These are phyloP conservation scores for Microcebus jonahi DNA, from an alignment of 2,113 vertebrate genomes.

Conservation along the genomic window DNA sequence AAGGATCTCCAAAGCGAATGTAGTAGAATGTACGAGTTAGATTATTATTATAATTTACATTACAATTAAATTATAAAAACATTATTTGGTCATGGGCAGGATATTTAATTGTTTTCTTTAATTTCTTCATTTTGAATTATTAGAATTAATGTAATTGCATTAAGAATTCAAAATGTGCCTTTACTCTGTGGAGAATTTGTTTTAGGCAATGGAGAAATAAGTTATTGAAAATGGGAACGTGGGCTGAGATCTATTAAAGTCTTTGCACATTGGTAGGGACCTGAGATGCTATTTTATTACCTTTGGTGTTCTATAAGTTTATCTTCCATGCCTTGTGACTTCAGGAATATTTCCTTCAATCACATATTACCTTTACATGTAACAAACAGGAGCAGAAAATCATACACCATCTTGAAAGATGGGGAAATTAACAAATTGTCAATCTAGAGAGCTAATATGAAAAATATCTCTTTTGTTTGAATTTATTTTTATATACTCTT, in stretches of 20 bases:
- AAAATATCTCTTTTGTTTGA: conserved; percentile 18
- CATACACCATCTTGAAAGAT: neutral
- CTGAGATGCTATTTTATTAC: neutral
- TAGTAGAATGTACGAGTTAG: neutral
- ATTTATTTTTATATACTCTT: conserved; percentile 25
- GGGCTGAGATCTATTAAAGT: neutral
- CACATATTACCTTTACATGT: neutral
- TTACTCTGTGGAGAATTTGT: neutral
- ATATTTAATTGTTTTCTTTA: neutral
- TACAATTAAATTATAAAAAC: conserved; percentile 27
- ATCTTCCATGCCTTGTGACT: neutral
- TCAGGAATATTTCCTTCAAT: conserved; percentile 38
- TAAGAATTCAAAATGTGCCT: conserved; percentile 2
- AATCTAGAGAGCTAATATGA: neutral
- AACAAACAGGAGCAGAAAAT: neutral
- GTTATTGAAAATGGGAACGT: neutral
- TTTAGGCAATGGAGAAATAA: neutral
- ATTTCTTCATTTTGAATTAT: conserved; percentile 33
- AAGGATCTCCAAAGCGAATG: neutral
- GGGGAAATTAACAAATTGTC: conserved; percentile 21
- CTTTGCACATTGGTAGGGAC: neutral
- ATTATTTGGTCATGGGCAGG: neutral
- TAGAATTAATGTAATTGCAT: conserved; percentile 15
- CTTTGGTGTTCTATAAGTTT: neutral
- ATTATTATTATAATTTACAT: neutral